Evolutionary conservation across 2,113 vertebrate genomes (phyloP).

Genomic region (Catharus fuscescens): DNA sequence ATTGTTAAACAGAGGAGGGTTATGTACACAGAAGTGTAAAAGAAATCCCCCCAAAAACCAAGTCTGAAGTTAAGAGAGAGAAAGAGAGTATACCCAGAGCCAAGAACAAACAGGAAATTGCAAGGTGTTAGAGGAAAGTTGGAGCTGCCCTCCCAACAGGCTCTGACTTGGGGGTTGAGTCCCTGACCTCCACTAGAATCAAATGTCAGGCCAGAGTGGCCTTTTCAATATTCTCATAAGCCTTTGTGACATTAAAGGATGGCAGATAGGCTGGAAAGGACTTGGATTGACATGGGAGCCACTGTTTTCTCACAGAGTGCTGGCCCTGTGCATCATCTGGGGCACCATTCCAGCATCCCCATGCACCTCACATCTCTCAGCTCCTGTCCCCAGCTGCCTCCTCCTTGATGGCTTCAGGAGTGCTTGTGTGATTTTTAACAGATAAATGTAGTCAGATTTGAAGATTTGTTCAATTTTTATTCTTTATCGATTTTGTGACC

Average conservation of each 20-base stretch:
- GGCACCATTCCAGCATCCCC: neutral
- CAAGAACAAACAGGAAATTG: neutral
- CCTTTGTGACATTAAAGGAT: conserved; percentile 6
- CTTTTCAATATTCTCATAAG: conserved; percentile 5
- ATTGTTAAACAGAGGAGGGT: neutral
- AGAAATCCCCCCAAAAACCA: neutral
- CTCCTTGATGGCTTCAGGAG: rapidly evolving
- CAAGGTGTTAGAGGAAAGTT: neutral
- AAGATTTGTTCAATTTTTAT: neutral
- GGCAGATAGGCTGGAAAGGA: neutral
- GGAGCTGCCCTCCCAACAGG: neutral
- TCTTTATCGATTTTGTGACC: neutral
- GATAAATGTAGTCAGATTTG: neutral
- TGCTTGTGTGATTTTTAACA: neutral
- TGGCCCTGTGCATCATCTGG: neutral
- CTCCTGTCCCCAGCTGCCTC: neutral
- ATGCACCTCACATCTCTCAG: neutral
- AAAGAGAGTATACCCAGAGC: neutral
- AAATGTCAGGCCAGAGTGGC: neutral
- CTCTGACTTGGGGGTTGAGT: neutral
- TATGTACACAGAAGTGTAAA: neutral
- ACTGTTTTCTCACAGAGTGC: neutral
- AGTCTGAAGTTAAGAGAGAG: neutral
- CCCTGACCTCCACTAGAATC: neutral
- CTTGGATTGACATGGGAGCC: neutral